Evolutionary conservation across 1,140 invertebrate species (phyloP).

Genomic region (Sarcophaga bullata): DNA sequence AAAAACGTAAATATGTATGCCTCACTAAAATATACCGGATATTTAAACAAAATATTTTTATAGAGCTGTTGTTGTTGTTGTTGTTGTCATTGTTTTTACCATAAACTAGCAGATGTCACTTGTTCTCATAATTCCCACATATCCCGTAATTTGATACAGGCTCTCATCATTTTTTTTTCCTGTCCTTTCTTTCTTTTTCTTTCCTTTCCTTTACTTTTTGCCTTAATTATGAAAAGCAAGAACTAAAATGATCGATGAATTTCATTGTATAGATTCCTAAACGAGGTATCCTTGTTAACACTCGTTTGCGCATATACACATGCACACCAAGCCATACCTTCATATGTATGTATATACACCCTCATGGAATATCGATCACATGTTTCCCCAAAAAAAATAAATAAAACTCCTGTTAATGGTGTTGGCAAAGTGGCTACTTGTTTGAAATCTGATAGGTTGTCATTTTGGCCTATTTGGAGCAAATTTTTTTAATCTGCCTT

Average conservation of each 20-base stretch:
- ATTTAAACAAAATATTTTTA: conserved; percentile 19
- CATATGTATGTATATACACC: neutral
- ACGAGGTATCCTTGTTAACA: no score
- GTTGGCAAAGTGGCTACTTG: conserved; percentile 36
- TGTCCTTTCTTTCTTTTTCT: neutral
- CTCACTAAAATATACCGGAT: neutral
- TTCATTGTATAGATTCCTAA: neutral
- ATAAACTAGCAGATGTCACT: conserved; percentile 34
- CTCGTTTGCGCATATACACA: neutral
- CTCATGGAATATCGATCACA: conserved; percentile 29
- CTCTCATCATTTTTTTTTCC: neutral
- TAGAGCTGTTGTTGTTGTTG: neutral
- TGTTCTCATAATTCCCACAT: conserved; percentile 38
- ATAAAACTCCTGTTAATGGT: conserved; percentile 2
- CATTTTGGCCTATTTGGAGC: neutral
- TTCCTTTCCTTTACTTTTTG: neutral
- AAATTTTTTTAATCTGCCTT: no score
- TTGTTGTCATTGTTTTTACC: neutral
- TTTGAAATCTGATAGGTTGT: conserved; percentile 32
- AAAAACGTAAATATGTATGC: neutral
- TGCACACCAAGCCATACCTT: neutral
- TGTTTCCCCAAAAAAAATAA: neutral
- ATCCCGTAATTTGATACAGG: conserved; percentile 36
- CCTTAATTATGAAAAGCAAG: no score
- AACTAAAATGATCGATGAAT: conserved; percentile 27